phyloP scores from a whole-genome alignment of 2,113 vertebrate species.

The Eptatretus burgeri region DNA sequence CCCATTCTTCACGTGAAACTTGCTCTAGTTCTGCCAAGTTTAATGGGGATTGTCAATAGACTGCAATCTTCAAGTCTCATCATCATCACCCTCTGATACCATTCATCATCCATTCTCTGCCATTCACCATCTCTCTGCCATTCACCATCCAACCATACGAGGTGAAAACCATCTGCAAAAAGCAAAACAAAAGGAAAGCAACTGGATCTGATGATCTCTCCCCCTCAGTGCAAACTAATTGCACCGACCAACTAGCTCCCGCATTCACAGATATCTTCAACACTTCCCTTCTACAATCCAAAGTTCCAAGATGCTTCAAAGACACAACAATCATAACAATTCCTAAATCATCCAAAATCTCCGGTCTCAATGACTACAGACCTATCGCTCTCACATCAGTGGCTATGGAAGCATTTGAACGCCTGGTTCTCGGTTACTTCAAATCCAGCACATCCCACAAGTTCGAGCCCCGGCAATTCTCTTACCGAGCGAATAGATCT shows the following conservation, averaged over 20 bases:
- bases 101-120: too few relatives aligned
- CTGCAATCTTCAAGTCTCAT: too few relatives aligned
- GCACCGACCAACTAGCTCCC: not conserved
- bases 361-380: conserved; percentile 1
- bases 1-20: too few relatives aligned
- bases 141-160: not conserved
- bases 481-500: conserved; percentile 9
- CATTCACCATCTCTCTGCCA: not conserved
- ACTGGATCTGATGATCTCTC: not conserved
- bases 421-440: too few relatives aligned
- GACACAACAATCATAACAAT: not conserved
- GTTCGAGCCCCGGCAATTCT: not conserved
- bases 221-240: not conserved
- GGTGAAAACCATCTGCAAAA: not conserved
- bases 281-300: not conserved
- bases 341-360: not conserved
- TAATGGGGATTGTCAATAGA: too few relatives aligned
- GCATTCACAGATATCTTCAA: conserved; percentile 1
- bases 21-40: too few relatives aligned
- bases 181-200: not conserved
- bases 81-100: too few relatives aligned
- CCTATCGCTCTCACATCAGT: not conserved
- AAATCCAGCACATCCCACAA: not conserved
- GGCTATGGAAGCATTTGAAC: too few relatives aligned
- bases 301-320: not conserved